Conservation (phyloP, 2,888 invertebrate genomes). For the Scaptomyza caliginosa region DNA sequence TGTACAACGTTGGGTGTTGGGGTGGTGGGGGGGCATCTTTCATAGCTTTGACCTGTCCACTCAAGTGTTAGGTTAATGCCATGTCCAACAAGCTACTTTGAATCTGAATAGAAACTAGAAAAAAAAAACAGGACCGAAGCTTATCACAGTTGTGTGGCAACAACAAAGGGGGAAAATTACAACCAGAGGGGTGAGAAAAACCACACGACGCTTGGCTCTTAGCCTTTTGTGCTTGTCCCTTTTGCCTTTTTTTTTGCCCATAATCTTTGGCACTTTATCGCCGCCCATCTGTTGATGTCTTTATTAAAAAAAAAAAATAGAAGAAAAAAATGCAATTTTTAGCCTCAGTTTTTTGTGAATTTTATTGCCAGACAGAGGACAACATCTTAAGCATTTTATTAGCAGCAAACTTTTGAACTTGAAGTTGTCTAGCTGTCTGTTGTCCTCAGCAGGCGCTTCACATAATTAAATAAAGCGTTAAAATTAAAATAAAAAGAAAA, state of each 20-base stretch:
- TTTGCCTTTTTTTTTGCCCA: conserved; percentile 61
- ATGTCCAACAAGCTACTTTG: conserved; percentile 49
- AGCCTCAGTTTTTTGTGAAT: conserved; percentile 75
- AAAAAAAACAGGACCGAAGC: conserved; percentile 42
- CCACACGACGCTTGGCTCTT: conserved; percentile 56
- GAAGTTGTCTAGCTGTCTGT: conserved; percentile 57
- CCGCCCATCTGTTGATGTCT: conserved; percentile 79
- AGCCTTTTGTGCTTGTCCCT: conserved; percentile 43
- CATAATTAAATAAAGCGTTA: conserved; percentile 82
- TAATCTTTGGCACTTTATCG: conserved; percentile 82
- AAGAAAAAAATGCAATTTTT: conserved; percentile 67
- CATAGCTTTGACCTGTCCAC: conserved; percentile 32
- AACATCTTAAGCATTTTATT: conserved; percentile 63
- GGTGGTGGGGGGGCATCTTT: conserved; percentile 5
- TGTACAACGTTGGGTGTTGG: not conserved
- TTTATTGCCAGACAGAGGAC: conserved; percentile 59
- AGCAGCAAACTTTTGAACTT: conserved; percentile 59
- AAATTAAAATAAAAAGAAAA: conserved; percentile 80
- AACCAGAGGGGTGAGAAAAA: conserved; percentile 36
- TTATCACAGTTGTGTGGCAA: conserved; percentile 29
- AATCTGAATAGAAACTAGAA: conserved; percentile 38
- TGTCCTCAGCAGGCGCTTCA: conserved; percentile 61
- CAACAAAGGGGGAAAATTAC: conserved; percentile 27
- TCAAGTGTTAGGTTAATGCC: conserved; percentile 42
- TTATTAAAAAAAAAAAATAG: conserved; percentile 73